Evolutionary conservation across 2,888 invertebrate genomes (phyloP).

Genomic region (Drosophila longiperda): DNA sequence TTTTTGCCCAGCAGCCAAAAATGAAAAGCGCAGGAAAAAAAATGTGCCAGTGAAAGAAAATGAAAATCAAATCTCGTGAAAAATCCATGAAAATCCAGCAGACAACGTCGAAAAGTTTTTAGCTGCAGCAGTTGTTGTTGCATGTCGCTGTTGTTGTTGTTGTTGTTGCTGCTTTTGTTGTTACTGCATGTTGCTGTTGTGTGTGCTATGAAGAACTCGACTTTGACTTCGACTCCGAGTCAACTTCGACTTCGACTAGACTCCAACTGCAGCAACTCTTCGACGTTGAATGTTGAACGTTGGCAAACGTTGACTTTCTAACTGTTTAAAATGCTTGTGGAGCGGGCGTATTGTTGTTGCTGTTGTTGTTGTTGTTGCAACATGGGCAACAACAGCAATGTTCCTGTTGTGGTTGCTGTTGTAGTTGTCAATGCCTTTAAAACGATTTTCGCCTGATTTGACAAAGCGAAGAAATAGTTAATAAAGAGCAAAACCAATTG

Average conservation of each 20-base stretch:
- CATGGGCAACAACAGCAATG: slow-evolving; percentile 49
- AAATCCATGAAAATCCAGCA: slow-evolving; percentile 76
- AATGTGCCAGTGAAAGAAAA: slow-evolving; percentile 14
- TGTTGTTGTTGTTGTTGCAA: slow-evolving; percentile 36
- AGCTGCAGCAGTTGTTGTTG: slow-evolving; percentile 34
- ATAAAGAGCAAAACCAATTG: slow-evolving; percentile 69
- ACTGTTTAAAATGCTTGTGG: slow-evolving; percentile 68
- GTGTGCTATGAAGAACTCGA: slow-evolving; percentile 73
- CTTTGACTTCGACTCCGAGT: slow-evolving; percentile 24
- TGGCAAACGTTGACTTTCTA: slow-evolving; percentile 69
- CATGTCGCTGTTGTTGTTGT: slow-evolving; percentile 6
- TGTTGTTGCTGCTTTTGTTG: slow-evolving; percentile 15
- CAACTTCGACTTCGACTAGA: slow-evolving; percentile 15
- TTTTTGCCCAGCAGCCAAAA: slow-evolving; percentile 64
- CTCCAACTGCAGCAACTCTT: slow-evolving; percentile 1
- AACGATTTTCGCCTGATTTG: slow-evolving; percentile 79
- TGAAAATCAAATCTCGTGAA: slow-evolving; percentile 64
- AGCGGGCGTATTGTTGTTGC: slow-evolving; percentile 59
- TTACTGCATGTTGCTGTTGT: slow-evolving; percentile 11
- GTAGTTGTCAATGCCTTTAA: slow-evolving; percentile 75
- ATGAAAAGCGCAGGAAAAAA: slow-evolving; percentile 40
- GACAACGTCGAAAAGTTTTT: slow-evolving; percentile 64
- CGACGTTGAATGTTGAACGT: slow-evolving; percentile 16
- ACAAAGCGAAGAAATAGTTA: slow-evolving; percentile 71
- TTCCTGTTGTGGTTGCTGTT: slow-evolving; percentile 23